Percentiles rank a stretch among this genome's conserved stretches.
These are phyloP conservation scores for Rhopalosiphum maidis DNA, from an alignment of 1,140 invertebrate genomes.

Conservation along the genomic window DNA sequence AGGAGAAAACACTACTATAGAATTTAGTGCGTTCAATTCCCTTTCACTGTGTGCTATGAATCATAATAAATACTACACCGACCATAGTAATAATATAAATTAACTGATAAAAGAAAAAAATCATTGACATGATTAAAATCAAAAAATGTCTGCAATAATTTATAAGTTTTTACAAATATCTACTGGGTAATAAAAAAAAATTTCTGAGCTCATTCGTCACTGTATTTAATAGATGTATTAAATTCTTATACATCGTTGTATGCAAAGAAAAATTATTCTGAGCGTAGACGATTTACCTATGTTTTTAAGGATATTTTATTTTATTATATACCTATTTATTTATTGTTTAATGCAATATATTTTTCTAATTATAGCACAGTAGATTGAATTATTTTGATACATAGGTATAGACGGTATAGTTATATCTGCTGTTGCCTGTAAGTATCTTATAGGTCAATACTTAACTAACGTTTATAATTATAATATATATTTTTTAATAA, in stretches of 20 bases:
- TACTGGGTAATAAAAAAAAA: background rate
- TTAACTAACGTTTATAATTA: no score
- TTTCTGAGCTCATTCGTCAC: background rate
- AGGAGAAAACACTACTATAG: constrained; percentile 11
- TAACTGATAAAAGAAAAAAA: background rate
- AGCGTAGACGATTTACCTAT: background rate
- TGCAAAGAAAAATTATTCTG: background rate
- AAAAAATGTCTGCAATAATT: background rate
- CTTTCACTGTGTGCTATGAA: background rate
- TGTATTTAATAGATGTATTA: background rate
- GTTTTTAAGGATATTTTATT: background rate
- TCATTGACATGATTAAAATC: no score
- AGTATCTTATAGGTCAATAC: no score
- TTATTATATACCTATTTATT: no score
- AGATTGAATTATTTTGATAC: no score
- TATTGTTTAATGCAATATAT: no score
- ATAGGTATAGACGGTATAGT: no score
- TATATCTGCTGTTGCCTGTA: no score
- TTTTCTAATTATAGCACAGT: no score
- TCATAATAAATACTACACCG: background rate
- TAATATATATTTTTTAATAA: no score
- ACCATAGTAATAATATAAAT: background rate
- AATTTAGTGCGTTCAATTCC: background rate
- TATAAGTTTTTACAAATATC: background rate
- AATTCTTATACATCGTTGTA: background rate